Conservation (phyloP, 1,140 invertebrate genomes). For the Trachymyrmex cornetzi region DNA sequence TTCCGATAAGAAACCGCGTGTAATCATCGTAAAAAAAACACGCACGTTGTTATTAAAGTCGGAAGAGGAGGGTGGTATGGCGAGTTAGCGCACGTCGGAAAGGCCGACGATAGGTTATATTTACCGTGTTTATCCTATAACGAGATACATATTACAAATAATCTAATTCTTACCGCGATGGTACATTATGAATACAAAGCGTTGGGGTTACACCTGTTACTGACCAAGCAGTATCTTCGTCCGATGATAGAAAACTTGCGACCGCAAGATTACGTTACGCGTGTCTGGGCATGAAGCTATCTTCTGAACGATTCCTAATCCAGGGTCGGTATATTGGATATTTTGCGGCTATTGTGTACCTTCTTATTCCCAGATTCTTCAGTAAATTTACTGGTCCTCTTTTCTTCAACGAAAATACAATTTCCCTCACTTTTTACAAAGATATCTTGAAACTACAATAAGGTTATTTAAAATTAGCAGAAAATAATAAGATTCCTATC, state of each 20-base stretch:
- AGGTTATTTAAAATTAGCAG: background rate
- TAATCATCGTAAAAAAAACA: constrained; percentile 55
- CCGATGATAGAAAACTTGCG: constrained; percentile 23
- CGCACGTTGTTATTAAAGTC: constrained; percentile 41
- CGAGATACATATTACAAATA: constrained; percentile 37
- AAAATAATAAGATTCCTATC: background rate
- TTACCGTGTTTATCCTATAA: constrained; percentile 27
- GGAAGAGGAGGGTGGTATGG: background rate
- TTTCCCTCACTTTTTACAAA: background rate
- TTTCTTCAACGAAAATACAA: background rate
- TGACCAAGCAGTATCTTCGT: constrained; percentile 7
- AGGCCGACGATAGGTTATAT: background rate
- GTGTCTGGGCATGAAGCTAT: constrained; percentile 36
- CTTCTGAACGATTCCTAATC: constrained; percentile 40
- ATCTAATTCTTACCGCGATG: constrained; percentile 33
- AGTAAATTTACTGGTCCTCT: background rate
- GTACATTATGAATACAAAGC: constrained; percentile 33
- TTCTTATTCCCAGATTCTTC: background rate
- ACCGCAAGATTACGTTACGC: constrained; percentile 22
- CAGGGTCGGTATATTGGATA: constrained; percentile 41
- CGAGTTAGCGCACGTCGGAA: background rate
- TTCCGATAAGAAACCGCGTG: constrained; percentile 47
- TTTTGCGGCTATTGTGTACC: background rate
- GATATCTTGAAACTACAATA: background rate
- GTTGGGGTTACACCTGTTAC: constrained; percentile 2